Evolutionary conservation across 2,113 vertebrate species (phyloP).

Genomic region (Chaetodon trifascialis): DNA sequence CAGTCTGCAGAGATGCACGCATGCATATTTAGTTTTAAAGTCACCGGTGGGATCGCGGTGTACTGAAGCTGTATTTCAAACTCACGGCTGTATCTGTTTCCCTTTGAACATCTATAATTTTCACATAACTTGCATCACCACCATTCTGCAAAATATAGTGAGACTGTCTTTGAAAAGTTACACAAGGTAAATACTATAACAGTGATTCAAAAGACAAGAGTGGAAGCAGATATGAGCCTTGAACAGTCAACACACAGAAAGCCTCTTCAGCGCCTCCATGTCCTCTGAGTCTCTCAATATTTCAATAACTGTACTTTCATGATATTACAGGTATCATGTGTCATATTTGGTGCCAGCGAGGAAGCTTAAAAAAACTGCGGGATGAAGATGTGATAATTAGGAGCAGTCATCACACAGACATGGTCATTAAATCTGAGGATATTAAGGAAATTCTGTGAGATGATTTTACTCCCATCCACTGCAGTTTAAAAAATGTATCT

Average conservation of each 20-base stretch:
- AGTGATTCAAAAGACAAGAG: neutral
- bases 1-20: neutral
- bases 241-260: neutral
- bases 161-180: neutral
- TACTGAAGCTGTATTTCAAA: neutral
- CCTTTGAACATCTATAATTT: neutral
- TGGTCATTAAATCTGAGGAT: conserved; percentile 67
- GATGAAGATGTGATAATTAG: conserved; percentile 60
- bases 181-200: neutral
- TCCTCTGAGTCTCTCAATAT: conserved; percentile 9
- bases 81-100: neutral
- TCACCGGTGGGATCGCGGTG: neutral
- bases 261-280: neutral
- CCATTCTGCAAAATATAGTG: neutral
- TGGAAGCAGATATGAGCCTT: no score
- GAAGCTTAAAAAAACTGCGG: conserved; percentile 20
- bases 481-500: conserved; percentile 52
- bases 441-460: conserved; percentile 62
- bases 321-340: conserved; percentile 30
- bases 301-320: conserved; percentile 36
- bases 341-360: conserved; percentile 17
- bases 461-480: conserved; percentile 52
- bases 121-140: neutral
- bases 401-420: conserved; percentile 53
- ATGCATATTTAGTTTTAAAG: neutral